Evolutionary conservation across 2,113 vertebrate species (phyloP).

Genomic region (Dascyllus trimaculatus): DNA sequence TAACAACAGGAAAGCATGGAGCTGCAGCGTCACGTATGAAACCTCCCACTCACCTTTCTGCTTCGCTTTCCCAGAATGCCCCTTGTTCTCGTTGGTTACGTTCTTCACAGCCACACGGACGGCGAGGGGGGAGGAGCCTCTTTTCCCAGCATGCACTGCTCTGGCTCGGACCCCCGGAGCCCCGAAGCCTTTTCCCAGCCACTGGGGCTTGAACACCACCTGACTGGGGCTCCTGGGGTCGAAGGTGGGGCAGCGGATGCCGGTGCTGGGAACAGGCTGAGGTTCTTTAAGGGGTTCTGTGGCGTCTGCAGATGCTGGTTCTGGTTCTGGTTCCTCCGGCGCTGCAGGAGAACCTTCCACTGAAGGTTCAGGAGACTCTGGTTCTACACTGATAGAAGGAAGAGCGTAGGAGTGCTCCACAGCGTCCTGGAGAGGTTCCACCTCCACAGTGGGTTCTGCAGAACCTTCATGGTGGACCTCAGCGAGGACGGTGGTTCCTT

Average conservation of each 20-base stretch:
- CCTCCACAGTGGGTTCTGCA: background rate
- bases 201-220: conserved; percentile 86
- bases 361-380: conserved; percentile 21
- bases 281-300: background rate
- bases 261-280: background rate
- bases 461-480: conserved; percentile 66
- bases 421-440: background rate
- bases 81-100: conserved; percentile 76
- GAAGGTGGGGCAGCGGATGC: conserved; percentile 76
- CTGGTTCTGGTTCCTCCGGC: background rate
- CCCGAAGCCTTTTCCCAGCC: conserved; percentile 85
- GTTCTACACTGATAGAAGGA: conserved; percentile 38
- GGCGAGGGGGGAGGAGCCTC: conserved; percentile 77
- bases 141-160: conserved; percentile 71
- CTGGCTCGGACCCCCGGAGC: conserved; percentile 72
- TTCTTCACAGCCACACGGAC: conserved; percentile 66
- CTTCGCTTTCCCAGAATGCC: conserved; percentile 74
- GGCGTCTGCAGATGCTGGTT: background rate
- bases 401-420: conserved; percentile 62
- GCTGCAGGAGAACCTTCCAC: background rate
- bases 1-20: background rate
- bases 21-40: background rate
- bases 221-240: conserved; percentile 84
- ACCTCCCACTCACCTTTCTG: conserved; percentile 73
- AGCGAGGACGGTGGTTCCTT: conserved; percentile 70